Percentiles rank a stretch among this genome's conserved stretches.
Conservation (phyloP, 2,113 vertebrate species). For the Jacana jacana region DNA sequence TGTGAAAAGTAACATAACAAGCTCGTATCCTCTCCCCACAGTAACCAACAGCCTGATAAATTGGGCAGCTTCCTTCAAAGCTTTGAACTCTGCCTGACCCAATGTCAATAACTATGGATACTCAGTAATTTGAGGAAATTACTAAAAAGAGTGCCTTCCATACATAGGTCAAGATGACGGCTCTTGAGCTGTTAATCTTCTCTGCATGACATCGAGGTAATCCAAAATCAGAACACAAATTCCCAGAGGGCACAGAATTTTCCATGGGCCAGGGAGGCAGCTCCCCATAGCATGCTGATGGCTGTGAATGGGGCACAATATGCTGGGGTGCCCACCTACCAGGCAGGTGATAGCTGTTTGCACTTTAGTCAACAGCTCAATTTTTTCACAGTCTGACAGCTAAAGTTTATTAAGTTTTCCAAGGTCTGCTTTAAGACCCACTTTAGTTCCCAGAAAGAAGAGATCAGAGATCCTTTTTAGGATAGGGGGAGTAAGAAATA, state of each 20-base stretch:
- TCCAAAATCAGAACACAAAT: constrained; percentile 10
- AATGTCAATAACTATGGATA: background rate
- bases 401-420: background rate
- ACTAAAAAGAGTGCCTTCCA: background rate
- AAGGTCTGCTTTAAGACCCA: background rate
- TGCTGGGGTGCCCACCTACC: accelerated
- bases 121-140: background rate
- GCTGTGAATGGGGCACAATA: background rate
- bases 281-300: accelerated
- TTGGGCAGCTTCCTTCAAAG: background rate
- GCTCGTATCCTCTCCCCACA: background rate
- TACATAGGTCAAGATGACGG: background rate
- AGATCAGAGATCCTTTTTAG: background rate
- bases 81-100: background rate
- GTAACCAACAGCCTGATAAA: background rate
- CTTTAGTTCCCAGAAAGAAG: background rate
- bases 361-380: background rate
- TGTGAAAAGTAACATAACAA: background rate
- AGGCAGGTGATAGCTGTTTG: background rate
- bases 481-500: background rate
- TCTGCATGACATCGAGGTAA: background rate
- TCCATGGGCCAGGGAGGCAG: background rate
- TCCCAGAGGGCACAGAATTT: background rate
- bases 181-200: constrained; percentile 8
- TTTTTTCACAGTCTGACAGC: background rate